These are phyloP conservation scores for Sturnus vulgaris DNA, from an alignment of 2,113 vertebrate species.

Conservation along the genomic window DNA sequence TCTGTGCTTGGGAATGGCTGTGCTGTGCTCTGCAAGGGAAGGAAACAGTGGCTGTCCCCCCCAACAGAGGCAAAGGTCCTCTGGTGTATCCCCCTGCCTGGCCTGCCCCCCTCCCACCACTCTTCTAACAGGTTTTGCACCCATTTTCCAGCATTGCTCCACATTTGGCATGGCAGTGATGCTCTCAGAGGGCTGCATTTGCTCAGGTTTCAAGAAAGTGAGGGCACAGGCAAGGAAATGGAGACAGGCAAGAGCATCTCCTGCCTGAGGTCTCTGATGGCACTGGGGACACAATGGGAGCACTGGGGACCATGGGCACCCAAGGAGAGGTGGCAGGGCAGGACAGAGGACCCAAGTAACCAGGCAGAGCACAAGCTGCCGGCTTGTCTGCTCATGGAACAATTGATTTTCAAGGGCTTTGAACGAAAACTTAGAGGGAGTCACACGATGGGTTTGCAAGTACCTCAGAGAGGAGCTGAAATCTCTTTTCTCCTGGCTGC, in stretches of 20 bases:
- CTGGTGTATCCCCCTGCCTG: not conserved
- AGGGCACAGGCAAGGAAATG: not conserved
- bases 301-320: not conserved
- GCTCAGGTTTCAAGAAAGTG: not conserved
- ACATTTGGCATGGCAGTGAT: accelerated
- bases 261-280: not conserved
- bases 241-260: not conserved
- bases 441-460: not conserved
- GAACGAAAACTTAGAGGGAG: not conserved
- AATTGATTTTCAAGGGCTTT: not conserved
- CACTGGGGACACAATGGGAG: not conserved
- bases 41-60: not conserved
- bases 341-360: not conserved
- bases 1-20: accelerated
- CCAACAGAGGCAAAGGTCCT: not conserved
- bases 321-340: not conserved
- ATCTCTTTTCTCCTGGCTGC: not conserved
- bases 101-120: not conserved
- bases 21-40: accelerated
- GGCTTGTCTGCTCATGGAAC: not conserved
- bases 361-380: not conserved
- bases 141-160: not conserved
- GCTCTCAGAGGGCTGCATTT: not conserved
- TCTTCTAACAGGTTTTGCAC: not conserved
- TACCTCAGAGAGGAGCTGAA: not conserved